These are phyloP conservation scores for Axea sp. DNA, from an alignment of 2,888 invertebrate genomes.

Conservation along the genomic window DNA sequence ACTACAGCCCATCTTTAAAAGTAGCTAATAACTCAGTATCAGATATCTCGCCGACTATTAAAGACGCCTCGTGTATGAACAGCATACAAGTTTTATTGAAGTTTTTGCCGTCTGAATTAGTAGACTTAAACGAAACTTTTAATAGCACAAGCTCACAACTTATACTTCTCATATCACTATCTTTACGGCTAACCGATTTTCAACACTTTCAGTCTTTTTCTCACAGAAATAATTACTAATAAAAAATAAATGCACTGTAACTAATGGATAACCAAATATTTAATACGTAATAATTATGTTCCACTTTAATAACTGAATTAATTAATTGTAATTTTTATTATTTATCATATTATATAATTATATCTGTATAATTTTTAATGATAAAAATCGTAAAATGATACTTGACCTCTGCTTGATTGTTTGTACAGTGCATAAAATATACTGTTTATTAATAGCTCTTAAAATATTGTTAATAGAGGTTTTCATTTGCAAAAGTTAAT, in stretches of 20 bases:
- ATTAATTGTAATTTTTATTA: too few relatives aligned
- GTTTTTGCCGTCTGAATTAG: slow-evolving; percentile 37
- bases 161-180: slow-evolving; percentile 27
- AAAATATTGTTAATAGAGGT: slow-evolving; percentile 30
- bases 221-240: slow-evolving; percentile 6
- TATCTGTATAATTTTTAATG: too few relatives aligned
- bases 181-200: slow-evolving; percentile 32
- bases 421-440: slow-evolving; percentile 4
- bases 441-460: slow-evolving; percentile 8
- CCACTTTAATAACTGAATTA: too few relatives aligned
- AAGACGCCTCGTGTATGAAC: slow-evolving; percentile 22
- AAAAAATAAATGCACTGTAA: background rate
- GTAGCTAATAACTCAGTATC: slow-evolving; percentile 45
- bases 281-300: background rate
- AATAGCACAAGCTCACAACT: slow-evolving; percentile 7
- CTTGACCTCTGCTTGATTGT: too few relatives aligned
- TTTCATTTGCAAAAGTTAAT: slow-evolving; percentile 11
- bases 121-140: slow-evolving; percentile 31
- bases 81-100: slow-evolving; percentile 33
- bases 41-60: slow-evolving; percentile 43
- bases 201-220: slow-evolving; percentile 28
- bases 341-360: too few relatives aligned
- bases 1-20: slow-evolving; percentile 32
- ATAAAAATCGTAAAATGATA: too few relatives aligned
- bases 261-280: too few relatives aligned